Base-by-base conservation (phyloP, 1,140 invertebrate genomes). In the Latrodectus geometricus region DNA sequence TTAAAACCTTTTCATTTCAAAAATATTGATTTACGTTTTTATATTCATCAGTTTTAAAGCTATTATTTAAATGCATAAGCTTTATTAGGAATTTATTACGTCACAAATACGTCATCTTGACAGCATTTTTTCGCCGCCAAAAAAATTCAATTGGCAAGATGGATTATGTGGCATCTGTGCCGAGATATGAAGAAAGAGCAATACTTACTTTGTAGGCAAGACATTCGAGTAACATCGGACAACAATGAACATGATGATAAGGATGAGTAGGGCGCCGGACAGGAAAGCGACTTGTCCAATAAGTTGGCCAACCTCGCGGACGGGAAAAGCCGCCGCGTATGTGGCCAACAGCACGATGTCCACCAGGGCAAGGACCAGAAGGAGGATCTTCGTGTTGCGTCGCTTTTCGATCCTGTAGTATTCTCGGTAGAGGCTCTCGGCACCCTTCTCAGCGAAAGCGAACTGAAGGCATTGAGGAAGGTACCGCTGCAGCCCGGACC, bases 321-420 rank as follows among this genome's bases (percentile, higher is more conserved):
- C 17, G 12, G 20, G 23, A 75, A 61, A 17, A 21, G 72, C 78
- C 68, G 78, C 48, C 61, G 74, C 83, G 48, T 86, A 86, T 12
- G 83, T 83, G 15, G 52, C 52, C 0, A 89, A 56, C 1, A 90
- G 72, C 9, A 88, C 68, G 0, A 88, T 14, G 83, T 89, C 88
- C 15, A 89, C 89, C 9, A 90, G 9, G 8, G 87, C 73, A 9
- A 89, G 74, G 23, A 88, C 88, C 9, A 84, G n/a, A 11, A 90
- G 80, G 50, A 88, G 66, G 17, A 88, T 83, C 65, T 86, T 75
- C 21, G 90, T 89, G 72, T 90, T 89, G 56, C 72, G 85, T 0
- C 89, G 61, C 72, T 90, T 90, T 69, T 90, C 90, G 50, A 90
- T 89, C 48, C 78, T 65, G 79, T 90, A 90, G 79, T 90, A 90